Conservation (phyloP, 2,797 vertebrate species). For the Danio albolineatus region DNA sequence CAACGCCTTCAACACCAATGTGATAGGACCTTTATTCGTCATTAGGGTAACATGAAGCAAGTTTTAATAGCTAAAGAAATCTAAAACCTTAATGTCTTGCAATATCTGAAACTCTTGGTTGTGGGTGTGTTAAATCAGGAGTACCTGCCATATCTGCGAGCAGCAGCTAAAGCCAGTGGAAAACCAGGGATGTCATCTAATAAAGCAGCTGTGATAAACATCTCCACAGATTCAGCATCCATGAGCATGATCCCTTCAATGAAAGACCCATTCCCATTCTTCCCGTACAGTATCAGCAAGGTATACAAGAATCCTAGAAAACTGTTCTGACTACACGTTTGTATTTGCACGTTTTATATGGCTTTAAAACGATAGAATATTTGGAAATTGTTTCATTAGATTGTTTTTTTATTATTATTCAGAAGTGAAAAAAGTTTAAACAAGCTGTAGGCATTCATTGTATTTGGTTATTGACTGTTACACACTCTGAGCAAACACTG, state of each 20-base stretch:
- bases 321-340: no score
- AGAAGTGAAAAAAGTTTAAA: no score
- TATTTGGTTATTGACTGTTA: background rate
- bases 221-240: conserved; percentile 68
- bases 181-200: conserved; percentile 72
- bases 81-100: background rate
- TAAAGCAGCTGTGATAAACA: conserved; percentile 77
- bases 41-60: conserved; percentile 56
- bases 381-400: no score
- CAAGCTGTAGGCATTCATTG: no score
- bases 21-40: conserved; percentile 57
- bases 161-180: conserved; percentile 67
- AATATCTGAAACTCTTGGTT: no score
- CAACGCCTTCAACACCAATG: conserved; percentile 52
- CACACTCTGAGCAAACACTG: background rate
- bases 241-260: conserved; percentile 22
- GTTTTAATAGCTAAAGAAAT: background rate
- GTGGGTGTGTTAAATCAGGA: conserved; percentile 61
- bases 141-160: conserved; percentile 74
- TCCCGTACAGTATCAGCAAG: conserved; percentile 77
- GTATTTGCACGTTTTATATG: background rate
- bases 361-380: no score
- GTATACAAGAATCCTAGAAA: conserved; percentile 50
- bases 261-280: conserved; percentile 42
- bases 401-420: no score